Conservation (phyloP, 2,888 invertebrate genomes). For the Synergus japonicus region DNA sequence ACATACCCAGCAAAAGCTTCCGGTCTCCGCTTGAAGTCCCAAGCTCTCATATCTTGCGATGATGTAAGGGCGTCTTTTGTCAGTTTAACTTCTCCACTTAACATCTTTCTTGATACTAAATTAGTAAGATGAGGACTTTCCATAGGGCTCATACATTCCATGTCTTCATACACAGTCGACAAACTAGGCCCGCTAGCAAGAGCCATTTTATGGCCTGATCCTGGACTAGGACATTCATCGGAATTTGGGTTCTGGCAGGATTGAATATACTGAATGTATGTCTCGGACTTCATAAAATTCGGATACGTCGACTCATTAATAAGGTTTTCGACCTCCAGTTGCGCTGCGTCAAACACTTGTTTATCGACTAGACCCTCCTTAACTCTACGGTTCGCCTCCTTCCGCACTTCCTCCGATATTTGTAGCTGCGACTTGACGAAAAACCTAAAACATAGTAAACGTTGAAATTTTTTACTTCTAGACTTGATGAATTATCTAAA, state of each 20-base stretch:
- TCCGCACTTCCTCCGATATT: constrained; percentile 89
- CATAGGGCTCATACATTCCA: constrained; percentile 80
- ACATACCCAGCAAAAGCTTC: constrained; percentile 85
- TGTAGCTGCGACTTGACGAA: constrained; percentile 63
- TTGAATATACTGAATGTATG: constrained; percentile 92
- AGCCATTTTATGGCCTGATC: constrained; percentile 74
- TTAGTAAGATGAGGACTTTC: constrained; percentile 63
- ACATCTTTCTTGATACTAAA: constrained; percentile 74
- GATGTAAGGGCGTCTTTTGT: constrained; percentile 89
- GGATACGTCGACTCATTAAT: constrained; percentile 94
- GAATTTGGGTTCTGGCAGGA: constrained; percentile 79
- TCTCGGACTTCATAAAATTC: constrained; percentile 94
- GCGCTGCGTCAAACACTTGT: constrained; percentile 91
- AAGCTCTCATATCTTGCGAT: constrained; percentile 85
- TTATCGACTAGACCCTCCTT: constrained; percentile 86
- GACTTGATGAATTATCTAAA: too few species aligned
- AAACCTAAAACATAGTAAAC: not conserved
- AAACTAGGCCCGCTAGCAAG: constrained; percentile 81
- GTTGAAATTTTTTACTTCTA: not conserved
- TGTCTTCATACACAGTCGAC: constrained; percentile 93
- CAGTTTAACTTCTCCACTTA: constrained; percentile 80
- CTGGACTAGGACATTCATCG: constrained; percentile 70
- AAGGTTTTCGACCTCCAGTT: constrained; percentile 88
- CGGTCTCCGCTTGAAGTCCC: constrained; percentile 82
- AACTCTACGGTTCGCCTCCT: constrained; percentile 86